phyloP scores from a whole-genome alignment of 2,797 vertebrate genomes.

The Anomalospiza imberbis region DNA sequence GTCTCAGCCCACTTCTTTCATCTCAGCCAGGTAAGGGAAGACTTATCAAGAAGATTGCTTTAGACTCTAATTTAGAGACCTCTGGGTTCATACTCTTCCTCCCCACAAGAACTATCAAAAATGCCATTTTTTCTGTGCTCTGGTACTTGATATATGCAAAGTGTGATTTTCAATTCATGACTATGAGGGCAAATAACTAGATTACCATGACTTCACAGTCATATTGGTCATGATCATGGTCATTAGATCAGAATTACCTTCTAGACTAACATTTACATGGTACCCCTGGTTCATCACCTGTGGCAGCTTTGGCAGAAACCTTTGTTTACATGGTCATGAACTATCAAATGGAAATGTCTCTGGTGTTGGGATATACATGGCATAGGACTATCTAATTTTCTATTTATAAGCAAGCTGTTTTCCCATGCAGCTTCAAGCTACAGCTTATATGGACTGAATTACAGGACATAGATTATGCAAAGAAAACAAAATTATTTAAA shows the following conservation, averaged over 20 bases:
- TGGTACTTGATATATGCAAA: background rate
- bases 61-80: background rate
- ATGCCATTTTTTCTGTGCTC: background rate
- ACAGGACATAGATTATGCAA: background rate
- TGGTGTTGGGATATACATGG: background rate
- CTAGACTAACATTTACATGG: background rate
- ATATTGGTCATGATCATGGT: background rate
- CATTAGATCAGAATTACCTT: background rate
- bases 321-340: background rate
- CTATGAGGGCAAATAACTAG: background rate
- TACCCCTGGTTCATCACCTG: background rate
- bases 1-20: background rate
- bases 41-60: background rate
- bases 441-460: background rate
- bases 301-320: background rate
- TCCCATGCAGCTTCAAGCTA: background rate
- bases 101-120: background rate
- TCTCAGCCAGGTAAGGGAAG: background rate
- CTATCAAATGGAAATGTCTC: background rate
- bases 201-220: background rate
- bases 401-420: background rate
- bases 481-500: background rate
- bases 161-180: background rate
- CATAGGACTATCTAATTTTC: background rate
- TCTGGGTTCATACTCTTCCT: background rate